phyloP scores from a whole-genome alignment of 2,113 vertebrate genomes.

The Meleagris gallopavo region DNA sequence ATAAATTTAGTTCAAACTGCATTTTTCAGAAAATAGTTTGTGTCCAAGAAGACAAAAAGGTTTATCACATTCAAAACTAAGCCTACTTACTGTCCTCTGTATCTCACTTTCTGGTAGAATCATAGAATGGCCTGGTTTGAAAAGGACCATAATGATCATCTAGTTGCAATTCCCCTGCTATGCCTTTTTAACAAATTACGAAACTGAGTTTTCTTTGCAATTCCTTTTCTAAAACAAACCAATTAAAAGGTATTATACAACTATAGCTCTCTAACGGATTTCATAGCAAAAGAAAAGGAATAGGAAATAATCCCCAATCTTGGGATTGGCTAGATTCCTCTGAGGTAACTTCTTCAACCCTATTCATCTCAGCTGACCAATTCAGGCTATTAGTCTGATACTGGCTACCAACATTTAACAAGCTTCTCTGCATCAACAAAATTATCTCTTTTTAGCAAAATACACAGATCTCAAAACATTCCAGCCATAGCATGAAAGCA shows the following conservation, averaged over 20 bases:
- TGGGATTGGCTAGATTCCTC: neutral
- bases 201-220: neutral
- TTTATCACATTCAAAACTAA: neutral
- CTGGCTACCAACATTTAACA: conserved; percentile 68
- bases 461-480: neutral
- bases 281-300: neutral
- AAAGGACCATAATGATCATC: too few relatives aligned
- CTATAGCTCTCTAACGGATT: neutral
- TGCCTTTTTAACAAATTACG: neutral
- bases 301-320: neutral
- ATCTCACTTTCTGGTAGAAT: neutral
- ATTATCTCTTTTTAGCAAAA: conserved; percentile 33
- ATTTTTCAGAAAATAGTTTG: neutral
- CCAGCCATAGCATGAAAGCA: neutral
- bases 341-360: conserved; percentile 18
- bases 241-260: neutral
- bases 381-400: conserved; percentile 42
- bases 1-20: neutral
- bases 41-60: neutral
- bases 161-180: too few relatives aligned
- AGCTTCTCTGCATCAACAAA: conserved; percentile 49
- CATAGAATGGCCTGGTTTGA: too few relatives aligned
- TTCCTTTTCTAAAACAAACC: neutral
- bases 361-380: neutral
- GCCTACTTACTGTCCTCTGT: neutral